Evolutionary conservation across 2,113 vertebrate genomes (phyloP).

Genomic region (Lepisosteus oculatus): DNA sequence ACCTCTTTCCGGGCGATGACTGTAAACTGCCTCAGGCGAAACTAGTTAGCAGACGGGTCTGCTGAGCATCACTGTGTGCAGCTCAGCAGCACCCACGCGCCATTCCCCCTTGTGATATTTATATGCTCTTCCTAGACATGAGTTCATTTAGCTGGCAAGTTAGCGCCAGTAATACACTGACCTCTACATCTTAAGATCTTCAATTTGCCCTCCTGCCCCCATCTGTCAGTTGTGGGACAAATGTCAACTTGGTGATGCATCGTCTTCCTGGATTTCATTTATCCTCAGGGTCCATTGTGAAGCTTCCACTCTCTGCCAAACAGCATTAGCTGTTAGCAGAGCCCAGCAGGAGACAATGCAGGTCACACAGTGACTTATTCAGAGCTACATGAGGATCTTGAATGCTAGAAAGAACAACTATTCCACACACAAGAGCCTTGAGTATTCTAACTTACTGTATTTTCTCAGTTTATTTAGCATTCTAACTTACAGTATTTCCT

Average conservation of each 20-base stretch:
- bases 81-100: conserved; percentile 16
- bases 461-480: no score
- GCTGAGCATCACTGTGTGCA: conserved; percentile 19
- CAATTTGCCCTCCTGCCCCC: not conserved
- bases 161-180: conserved; percentile 22
- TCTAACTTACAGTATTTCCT: no score
- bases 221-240: conserved; percentile 4
- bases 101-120: conserved; percentile 29
- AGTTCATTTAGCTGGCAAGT: conserved; percentile 7
- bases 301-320: not conserved
- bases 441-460: no score
- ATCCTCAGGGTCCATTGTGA: not conserved
- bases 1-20: conserved; percentile 31
- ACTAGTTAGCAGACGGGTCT: conserved; percentile 21
- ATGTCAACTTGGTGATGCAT: not conserved
- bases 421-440: not conserved
- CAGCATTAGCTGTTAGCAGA: not conserved
- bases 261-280: not conserved
- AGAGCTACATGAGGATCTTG: not conserved
- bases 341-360: not conserved
- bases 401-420: not conserved
- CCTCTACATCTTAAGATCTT: conserved; percentile 19
- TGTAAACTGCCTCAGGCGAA: conserved; percentile 30
- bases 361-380: not conserved
- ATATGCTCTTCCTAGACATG: conserved; percentile 10